Percentiles rank a stretch among this genome's conserved stretches.
Conservation (phyloP, 2,797 vertebrate genomes). For the Myotis findleyi region DNA sequence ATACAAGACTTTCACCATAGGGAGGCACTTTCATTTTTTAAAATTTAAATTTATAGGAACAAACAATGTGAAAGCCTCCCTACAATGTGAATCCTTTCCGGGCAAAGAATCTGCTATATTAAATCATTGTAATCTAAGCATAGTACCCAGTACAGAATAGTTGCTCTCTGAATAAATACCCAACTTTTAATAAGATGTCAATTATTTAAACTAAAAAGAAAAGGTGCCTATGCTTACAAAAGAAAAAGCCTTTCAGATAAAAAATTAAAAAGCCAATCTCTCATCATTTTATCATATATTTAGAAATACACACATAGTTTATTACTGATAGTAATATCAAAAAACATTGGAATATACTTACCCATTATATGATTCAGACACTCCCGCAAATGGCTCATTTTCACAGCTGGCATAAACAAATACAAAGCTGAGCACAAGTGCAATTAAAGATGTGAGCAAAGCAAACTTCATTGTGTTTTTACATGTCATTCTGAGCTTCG, state of each 20-base stretch:
- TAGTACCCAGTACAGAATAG: neutral
- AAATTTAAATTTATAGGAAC: neutral
- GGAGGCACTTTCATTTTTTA: neutral
- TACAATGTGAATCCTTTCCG: neutral
- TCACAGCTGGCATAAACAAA: constrained; percentile 88
- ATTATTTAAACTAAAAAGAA: neutral
- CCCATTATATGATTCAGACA: constrained; percentile 88
- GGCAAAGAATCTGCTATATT: neutral
- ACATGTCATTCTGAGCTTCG: constrained; percentile 88
- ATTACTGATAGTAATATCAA: constrained; percentile 40
- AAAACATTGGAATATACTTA: constrained; percentile 85
- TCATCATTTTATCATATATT: neutral
- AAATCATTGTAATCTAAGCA: neutral
- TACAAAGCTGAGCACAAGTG: constrained; percentile 83
- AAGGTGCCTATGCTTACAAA: neutral
- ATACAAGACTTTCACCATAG: neutral
- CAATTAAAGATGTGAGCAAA: constrained; percentile 79
- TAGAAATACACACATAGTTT: neutral
- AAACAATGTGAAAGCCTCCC: constrained; percentile 7
- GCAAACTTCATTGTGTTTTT: constrained; percentile 87
- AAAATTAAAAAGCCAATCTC: neutral
- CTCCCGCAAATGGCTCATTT: constrained; percentile 89
- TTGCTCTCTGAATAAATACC: neutral
- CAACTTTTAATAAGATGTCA: constrained; percentile 6
- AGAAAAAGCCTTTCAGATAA: neutral